phyloP scores from a whole-genome alignment of 2,888 invertebrate genomes.

The Clusia tigrina region DNA sequence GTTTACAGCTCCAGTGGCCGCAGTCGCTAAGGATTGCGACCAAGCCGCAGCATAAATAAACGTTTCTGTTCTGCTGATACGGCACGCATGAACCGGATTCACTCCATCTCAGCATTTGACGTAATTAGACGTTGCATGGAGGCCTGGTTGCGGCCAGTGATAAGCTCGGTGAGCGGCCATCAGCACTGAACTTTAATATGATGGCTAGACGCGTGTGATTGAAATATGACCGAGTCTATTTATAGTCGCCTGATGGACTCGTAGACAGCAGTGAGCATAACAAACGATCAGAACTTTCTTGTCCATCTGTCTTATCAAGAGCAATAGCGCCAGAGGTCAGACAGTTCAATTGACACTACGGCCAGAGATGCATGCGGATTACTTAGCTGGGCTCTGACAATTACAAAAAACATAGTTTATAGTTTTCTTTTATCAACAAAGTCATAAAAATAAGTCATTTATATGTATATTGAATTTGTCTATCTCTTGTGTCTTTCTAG shows the following conservation, averaged over 20 bases:
- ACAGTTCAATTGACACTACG: not conserved
- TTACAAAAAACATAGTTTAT: too few relatives aligned
- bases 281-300: not conserved
- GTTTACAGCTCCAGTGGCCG: not conserved
- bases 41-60: too few relatives aligned
- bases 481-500: conserved; percentile 31
- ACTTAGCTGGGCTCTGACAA: too few relatives aligned
- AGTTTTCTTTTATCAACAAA: too few relatives aligned
- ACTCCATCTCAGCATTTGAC: not conserved
- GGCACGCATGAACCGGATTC: conserved; percentile 8
- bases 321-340: conserved; percentile 1
- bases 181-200: not conserved
- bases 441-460: not conserved
- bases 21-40: too few relatives aligned
- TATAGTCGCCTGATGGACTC: not conserved
- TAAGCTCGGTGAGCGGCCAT: not conserved
- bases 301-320: not conserved
- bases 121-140: not conserved
- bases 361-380: too few relatives aligned
- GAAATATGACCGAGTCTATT: not conserved
- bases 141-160: not conserved
- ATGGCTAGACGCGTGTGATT: not conserved
- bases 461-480: not conserved
- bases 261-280: not conserved
- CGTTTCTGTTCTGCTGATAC: too few relatives aligned